These are phyloP conservation scores for Fabriciana adippe DNA, from an alignment of 2,888 invertebrate genomes.

Conservation along the genomic window DNA sequence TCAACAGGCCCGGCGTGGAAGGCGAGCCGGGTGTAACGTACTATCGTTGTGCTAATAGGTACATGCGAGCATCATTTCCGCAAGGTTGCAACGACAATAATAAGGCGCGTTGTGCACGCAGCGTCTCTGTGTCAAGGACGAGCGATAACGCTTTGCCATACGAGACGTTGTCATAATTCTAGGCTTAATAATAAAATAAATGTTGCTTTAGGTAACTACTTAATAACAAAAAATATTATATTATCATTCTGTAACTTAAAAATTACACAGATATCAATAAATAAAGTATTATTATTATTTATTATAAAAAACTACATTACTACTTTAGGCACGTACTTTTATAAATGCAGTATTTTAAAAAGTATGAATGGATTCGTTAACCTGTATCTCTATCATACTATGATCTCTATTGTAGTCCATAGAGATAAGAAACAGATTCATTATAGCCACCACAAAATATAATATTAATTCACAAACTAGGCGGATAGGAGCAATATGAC, in stretches of 20 bases:
- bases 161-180: slow-evolving; percentile 48
- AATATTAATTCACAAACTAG: slow-evolving; percentile 31
- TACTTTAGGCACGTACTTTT: no score
- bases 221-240: no score
- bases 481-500: slow-evolving; percentile 41
- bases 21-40: slow-evolving; percentile 49
- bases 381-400: no score
- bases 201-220: background rate
- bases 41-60: slow-evolving; percentile 58
- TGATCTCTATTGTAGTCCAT: no score
- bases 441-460: slow-evolving; percentile 1
- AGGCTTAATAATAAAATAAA: slow-evolving; percentile 35
- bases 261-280: no score
- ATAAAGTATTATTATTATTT: no score
- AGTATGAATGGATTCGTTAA: no score
- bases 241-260: no score
- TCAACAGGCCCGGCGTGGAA: slow-evolving; percentile 5
- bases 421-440: background rate
- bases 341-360: no score
- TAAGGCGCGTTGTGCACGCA: slow-evolving; percentile 74
- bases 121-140: slow-evolving; percentile 81
- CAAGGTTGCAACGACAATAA: slow-evolving; percentile 79
- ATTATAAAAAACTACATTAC: no score
- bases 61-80: slow-evolving; percentile 60
- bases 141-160: slow-evolving; percentile 71